These are phyloP conservation scores for Microchirus variegatus DNA, from an alignment of 2,797 vertebrate species.

Conservation along the genomic window DNA sequence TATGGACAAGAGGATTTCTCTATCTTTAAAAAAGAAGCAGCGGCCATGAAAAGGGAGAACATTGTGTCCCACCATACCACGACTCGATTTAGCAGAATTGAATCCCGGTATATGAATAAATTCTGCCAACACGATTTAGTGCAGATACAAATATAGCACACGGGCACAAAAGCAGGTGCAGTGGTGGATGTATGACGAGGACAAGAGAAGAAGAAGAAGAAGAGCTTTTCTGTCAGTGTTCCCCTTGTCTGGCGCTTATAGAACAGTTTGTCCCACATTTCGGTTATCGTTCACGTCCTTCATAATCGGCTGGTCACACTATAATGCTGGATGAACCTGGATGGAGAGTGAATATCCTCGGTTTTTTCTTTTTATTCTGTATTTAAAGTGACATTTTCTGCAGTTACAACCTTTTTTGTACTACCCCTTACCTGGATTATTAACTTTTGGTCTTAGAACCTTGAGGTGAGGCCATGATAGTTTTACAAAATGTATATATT, in stretches of 20 bases:
- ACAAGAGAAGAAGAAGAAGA: too few species aligned
- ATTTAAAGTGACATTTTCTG: too few species aligned
- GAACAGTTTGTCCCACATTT: slow-evolving; percentile 46
- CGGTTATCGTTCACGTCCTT: slow-evolving; percentile 53
- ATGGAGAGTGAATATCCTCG: not conserved
- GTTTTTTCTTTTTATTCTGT: too few species aligned
- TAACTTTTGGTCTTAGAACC: too few species aligned
- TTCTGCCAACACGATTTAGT: slow-evolving; percentile 30
- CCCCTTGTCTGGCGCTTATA: slow-evolving; percentile 18
- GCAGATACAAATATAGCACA: slow-evolving; percentile 35
- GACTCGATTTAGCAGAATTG: slow-evolving; percentile 26
- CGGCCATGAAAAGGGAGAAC: slow-evolving; percentile 3
- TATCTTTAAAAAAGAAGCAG: slow-evolving; percentile 12
- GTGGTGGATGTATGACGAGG: slow-evolving; percentile 35
- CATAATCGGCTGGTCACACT: slow-evolving; percentile 47
- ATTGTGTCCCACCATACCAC: not conserved
- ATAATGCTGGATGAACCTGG: slow-evolving; percentile 28
- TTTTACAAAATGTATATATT: too few species aligned
- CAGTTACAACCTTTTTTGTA: too few species aligned
- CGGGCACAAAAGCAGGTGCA: slow-evolving; percentile 43
- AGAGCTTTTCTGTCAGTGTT: slow-evolving; percentile 47
- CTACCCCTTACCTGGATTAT: too few species aligned
- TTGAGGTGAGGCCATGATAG: too few species aligned
- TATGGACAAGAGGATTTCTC: slow-evolving; percentile 6
- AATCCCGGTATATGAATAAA: slow-evolving; percentile 21